These are phyloP conservation scores for Mustelus asterias DNA, from an alignment of 2,113 vertebrate genomes.

Conservation along the genomic window DNA sequence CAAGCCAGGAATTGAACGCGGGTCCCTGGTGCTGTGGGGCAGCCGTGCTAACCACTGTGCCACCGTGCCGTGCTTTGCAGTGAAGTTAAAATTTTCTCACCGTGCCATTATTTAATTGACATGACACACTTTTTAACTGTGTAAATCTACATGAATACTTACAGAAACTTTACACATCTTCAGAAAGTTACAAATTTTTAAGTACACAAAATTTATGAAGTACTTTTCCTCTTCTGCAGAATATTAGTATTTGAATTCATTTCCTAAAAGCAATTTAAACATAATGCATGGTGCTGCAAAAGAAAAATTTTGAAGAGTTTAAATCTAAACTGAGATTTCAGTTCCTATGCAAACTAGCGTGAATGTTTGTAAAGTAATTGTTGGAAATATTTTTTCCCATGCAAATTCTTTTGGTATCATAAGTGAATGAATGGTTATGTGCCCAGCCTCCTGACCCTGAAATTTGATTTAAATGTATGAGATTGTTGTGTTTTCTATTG, in stretches of 20 bases:
- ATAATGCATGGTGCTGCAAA: not conserved
- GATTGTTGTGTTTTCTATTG: not conserved
- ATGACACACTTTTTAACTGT: not conserved
- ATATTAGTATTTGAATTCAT: not conserved
- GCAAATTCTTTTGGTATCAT: not conserved
- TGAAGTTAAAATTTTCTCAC: not conserved
- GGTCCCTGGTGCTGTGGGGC: too few relatives aligned
- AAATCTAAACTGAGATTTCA: not conserved
- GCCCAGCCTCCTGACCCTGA: not conserved
- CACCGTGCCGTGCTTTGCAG: too few relatives aligned
- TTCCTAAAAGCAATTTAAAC: not conserved
- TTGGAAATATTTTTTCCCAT: not conserved
- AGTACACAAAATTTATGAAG: not conserved
- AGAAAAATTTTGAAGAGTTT: not conserved
- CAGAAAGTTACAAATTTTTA: not conserved
- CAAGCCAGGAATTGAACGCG: too few relatives aligned
- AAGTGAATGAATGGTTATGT: not conserved
- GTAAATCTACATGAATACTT: not conserved
- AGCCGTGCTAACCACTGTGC: too few relatives aligned
- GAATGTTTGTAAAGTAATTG: not conserved
- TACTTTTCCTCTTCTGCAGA: not conserved
- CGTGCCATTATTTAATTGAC: not conserved
- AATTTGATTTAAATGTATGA: conserved; percentile 4
- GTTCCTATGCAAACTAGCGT: not conserved
- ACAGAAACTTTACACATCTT: not conserved